Conservation (phyloP, 2,797 vertebrate species). For the Setipinna tenuifilis region DNA sequence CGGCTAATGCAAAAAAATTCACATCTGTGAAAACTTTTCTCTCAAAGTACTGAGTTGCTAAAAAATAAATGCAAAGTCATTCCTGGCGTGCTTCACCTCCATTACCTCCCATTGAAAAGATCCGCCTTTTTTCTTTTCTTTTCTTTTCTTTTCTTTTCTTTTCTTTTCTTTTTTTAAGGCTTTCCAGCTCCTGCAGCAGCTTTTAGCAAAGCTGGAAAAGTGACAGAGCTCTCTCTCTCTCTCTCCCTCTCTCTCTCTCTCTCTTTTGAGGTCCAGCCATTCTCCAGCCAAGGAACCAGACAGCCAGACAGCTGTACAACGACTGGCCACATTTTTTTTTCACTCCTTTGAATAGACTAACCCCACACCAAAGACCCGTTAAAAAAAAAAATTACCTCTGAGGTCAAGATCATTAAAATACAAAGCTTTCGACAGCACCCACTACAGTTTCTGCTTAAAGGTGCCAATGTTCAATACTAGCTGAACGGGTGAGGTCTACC, state of each 20-base stretch:
- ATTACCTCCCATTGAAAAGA: background rate
- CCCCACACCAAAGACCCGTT: background rate
- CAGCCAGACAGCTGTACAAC: background rate
- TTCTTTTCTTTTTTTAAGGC: too few species aligned
- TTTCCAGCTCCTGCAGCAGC: background rate
- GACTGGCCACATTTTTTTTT: background rate
- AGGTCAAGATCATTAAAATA: background rate
- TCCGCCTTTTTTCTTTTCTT: background rate
- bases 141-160: too few species aligned
- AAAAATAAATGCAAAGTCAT: conserved; percentile 18
- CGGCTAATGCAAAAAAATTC: background rate
- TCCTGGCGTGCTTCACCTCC: background rate
- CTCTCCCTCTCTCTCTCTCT: background rate
- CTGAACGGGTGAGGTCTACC: background rate
- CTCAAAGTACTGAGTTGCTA: background rate
- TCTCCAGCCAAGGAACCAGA: background rate
- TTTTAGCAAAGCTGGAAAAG: background rate
- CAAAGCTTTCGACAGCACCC: background rate
- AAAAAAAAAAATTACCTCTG: background rate
- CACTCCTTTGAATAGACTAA: background rate
- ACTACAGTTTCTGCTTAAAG: background rate
- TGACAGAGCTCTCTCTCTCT: background rate
- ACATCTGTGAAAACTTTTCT: background rate
- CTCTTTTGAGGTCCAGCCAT: background rate
- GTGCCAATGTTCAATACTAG: background rate